These are phyloP conservation scores for Electrona antarctica DNA, from an alignment of 2,113 vertebrate species.

Conservation along the genomic window DNA sequence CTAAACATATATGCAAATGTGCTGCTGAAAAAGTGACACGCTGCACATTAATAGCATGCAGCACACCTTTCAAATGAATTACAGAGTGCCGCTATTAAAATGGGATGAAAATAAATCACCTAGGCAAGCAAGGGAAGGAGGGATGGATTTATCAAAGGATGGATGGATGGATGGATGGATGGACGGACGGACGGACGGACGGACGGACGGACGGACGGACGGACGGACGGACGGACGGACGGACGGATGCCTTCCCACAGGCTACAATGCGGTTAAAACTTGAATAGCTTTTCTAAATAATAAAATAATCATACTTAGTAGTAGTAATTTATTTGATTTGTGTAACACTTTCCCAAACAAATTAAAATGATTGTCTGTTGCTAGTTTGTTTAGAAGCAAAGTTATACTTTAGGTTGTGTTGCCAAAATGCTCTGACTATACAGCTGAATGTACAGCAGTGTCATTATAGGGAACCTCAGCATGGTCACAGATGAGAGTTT, in stretches of 20 bases:
- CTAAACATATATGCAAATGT: neutral
- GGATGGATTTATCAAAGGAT: neutral
- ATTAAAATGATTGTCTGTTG: neutral
- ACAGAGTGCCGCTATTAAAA: neutral
- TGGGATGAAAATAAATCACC: no score
- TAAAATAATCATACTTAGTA: no score
- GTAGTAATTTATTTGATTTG: no score
- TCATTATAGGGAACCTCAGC: slow-evolving; percentile 22
- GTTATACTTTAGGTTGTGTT: no score
- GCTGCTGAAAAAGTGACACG: neutral
- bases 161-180: neutral
- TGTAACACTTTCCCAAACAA: neutral
- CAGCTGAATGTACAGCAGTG: no score
- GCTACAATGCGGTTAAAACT: no score
- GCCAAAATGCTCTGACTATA: no score
- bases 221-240: no score
- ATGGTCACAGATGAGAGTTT: slow-evolving; percentile 44
- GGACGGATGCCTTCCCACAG: no score
- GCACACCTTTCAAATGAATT: neutral
- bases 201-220: neutral
- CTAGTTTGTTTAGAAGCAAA: neutral
- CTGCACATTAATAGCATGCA: no score
- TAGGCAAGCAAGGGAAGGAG: neutral
- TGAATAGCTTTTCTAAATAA: no score
- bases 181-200: neutral